These are phyloP conservation scores for Todiramphus saurophagus DNA, from an alignment of 2,113 vertebrate genomes.

Conservation along the genomic window DNA sequence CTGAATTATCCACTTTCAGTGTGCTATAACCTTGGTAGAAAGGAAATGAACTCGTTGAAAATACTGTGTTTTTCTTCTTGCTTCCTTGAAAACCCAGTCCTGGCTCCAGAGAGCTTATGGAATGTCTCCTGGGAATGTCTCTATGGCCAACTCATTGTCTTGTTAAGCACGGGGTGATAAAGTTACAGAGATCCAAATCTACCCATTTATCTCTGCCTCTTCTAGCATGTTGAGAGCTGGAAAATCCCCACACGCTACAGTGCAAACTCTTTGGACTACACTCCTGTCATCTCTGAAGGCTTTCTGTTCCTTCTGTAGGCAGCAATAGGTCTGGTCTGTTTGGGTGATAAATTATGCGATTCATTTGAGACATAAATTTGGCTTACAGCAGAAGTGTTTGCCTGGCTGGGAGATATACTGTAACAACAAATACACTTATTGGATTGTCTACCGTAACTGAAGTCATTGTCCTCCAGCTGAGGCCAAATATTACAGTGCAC, in stretches of 20 bases:
- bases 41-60: slow-evolving; percentile 47
- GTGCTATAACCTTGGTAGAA: slow-evolving; percentile 8
- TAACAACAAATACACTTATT: slow-evolving; percentile 63
- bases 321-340: slow-evolving; percentile 40
- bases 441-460: slow-evolving; percentile 32
- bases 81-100: slow-evolving; percentile 23
- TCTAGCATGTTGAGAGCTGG: neutral
- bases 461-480: neutral
- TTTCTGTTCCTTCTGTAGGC: slow-evolving; percentile 28
- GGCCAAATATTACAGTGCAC: neutral
- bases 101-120: neutral
- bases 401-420: slow-evolving; percentile 2
- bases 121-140: slow-evolving; percentile 31
- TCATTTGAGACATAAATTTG: slow-evolving; percentile 53
- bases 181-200: slow-evolving; percentile 14
- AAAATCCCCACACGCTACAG: neutral
- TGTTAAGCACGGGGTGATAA: neutral
- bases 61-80: slow-evolving; percentile 14
- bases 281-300: slow-evolving; percentile 38
- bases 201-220: neutral
- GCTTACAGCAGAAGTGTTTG: slow-evolving; percentile 50
- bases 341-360: slow-evolving; percentile 24
- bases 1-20: neutral
- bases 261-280: neutral
- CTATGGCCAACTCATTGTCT: neutral